A percentile compares a stretch with the other conserved stretches of the same genome.
phyloP scores from a whole-genome alignment of 2,797 vertebrate genomes.

The Chiloscyllium punctatum region DNA sequence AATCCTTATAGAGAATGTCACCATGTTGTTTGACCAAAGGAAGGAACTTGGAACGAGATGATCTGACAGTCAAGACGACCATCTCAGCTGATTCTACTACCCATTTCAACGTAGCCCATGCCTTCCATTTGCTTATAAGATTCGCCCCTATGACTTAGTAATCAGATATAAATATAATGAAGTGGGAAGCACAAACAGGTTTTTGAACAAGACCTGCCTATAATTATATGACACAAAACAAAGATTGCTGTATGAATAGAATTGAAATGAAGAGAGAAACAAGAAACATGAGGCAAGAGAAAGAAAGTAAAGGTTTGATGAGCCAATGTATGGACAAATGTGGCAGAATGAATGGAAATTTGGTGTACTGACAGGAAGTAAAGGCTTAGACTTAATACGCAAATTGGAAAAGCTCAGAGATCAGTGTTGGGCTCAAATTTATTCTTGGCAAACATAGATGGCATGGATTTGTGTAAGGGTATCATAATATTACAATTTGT shows the following conservation, averaged over 20 bases:
- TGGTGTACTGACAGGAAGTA: background rate
- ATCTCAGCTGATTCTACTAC: too few relatives aligned
- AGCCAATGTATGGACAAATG: background rate
- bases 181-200: background rate
- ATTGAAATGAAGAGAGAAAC: background rate
- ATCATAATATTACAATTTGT: background rate
- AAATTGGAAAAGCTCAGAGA: background rate
- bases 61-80: too few relatives aligned
- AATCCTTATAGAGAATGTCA: too few relatives aligned
- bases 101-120: too few relatives aligned
- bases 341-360: background rate
- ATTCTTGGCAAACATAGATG: background rate
- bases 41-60: too few relatives aligned
- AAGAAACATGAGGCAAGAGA: background rate
- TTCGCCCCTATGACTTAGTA: background rate
- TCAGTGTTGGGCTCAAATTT: background rate
- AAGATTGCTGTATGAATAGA: background rate
- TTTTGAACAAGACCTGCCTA: background rate
- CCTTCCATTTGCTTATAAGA: too few relatives aligned
- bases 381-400: background rate
- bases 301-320: background rate
- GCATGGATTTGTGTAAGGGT: background rate
- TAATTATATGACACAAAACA: background rate
- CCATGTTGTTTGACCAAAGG: too few relatives aligned
- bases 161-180: background rate